phyloP scores from a whole-genome alignment of 2,113 vertebrate genomes.

The Oriolus oriolus region DNA sequence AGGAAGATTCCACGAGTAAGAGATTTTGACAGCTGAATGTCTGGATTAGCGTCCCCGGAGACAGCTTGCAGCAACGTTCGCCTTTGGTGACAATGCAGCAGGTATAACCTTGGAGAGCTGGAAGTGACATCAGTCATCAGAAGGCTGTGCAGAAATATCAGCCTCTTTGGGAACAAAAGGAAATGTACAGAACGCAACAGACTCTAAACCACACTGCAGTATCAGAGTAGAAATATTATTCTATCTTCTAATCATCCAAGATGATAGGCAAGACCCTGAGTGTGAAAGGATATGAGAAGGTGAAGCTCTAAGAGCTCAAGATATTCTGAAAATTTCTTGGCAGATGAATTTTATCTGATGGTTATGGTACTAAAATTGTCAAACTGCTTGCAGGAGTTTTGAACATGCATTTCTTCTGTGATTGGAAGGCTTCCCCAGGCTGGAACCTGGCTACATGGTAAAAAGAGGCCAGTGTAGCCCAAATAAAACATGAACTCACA shows the following conservation, averaged over 20 bases:
- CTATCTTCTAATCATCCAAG: neutral
- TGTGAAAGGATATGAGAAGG: neutral
- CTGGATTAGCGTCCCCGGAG: neutral
- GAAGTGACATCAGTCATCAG: neutral
- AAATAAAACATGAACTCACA: neutral
- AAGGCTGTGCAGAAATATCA: neutral
- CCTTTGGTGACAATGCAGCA: neutral
- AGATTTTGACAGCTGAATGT: neutral
- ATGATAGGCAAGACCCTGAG: neutral
- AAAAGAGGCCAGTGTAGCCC: neutral
- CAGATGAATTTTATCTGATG: neutral
- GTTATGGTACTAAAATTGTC: neutral
- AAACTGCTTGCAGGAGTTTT: neutral
- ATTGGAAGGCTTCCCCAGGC: neutral
- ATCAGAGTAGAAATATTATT: neutral
- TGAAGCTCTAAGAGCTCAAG: neutral
- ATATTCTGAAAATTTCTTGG: neutral
- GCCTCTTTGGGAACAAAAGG: neutral
- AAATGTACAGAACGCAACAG: neutral
- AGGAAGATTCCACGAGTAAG: neutral
- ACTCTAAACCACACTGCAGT: neutral
- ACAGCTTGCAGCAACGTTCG: neutral
- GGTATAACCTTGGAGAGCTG: neutral
- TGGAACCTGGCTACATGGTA: neutral
- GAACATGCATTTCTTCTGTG: neutral